These are phyloP conservation scores for Catotricha subobsoleta DNA, from an alignment of 2,888 invertebrate species.

Conservation along the genomic window DNA sequence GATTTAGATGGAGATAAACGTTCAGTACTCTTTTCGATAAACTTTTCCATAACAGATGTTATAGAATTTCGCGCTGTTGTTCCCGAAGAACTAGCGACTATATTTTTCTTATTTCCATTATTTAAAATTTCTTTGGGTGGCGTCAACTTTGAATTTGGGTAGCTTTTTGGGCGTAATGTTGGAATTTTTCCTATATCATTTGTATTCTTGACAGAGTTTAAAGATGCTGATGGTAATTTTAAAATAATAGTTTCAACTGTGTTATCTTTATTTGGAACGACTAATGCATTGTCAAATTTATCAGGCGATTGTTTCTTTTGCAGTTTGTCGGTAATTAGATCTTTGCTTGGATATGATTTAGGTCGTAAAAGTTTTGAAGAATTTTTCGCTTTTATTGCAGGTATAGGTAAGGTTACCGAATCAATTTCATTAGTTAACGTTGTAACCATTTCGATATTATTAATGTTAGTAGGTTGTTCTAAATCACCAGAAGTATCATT, in stretches of 20 bases:
- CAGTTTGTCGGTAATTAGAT: conserved; percentile 15
- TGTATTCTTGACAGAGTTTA: not conserved
- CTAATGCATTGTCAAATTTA: conserved; percentile 7
- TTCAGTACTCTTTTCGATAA: conserved; percentile 9
- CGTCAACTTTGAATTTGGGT: conserved; percentile 31
- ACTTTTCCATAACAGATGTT: conserved; percentile 17
- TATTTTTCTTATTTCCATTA: not conserved
- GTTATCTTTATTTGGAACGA: not conserved
- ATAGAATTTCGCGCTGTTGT: conserved; percentile 11
- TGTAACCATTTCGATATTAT: conserved; percentile 21
- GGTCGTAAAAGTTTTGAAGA: conserved; percentile 36
- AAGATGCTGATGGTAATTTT: not conserved
- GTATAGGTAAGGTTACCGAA: conserved; percentile 18
- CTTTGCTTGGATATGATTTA: conserved; percentile 37
- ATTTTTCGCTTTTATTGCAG: conserved; percentile 17
- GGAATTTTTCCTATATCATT: not conserved
- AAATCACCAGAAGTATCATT: not conserved
- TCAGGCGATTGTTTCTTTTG: conserved; percentile 12
- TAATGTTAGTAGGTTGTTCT: conserved; percentile 10
- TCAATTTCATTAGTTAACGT: conserved; percentile 18
- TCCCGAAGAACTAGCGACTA: not conserved
- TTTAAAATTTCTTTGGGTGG: conserved; percentile 22
- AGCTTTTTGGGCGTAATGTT: conserved; percentile 36
- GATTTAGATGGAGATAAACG: conserved; percentile 1
- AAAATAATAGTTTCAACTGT: too few relatives aligned